Evolutionary conservation across 2,797 vertebrate genomes (phyloP).

Genomic region (Threskiornis aethiopicus): DNA sequence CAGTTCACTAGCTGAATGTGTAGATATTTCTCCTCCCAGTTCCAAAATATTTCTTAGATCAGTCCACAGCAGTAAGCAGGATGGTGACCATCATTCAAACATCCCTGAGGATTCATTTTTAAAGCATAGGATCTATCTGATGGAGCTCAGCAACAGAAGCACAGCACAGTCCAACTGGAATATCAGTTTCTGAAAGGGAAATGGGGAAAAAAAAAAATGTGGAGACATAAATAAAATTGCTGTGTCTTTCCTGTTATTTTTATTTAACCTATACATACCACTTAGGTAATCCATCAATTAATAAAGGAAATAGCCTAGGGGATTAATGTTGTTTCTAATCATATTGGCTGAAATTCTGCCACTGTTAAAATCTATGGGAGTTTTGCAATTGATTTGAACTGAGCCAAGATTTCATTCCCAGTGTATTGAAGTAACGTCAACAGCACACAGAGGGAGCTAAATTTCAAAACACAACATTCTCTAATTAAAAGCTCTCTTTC

Average conservation of each 20-base stretch:
- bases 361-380: background rate
- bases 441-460: background rate
- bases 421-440: background rate
- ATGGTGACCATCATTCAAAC: background rate
- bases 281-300: background rate
- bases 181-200: background rate
- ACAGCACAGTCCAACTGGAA: background rate
- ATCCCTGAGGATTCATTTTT: background rate
- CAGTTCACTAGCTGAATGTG: background rate
- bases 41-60: background rate
- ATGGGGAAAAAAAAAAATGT: fast-evolving
- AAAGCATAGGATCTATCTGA: background rate
- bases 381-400: background rate
- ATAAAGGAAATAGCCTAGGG: background rate
- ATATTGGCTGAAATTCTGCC: background rate
- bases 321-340: background rate
- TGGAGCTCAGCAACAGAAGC: background rate
- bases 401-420: background rate
- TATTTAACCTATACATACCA: background rate
- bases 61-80: background rate
- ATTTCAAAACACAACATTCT: background rate
- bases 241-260: background rate
- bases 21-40: background rate
- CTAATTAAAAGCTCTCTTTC: background rate
- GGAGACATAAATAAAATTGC: background rate